Evolutionary conservation across 2,888 invertebrate species (phyloP).

Genomic region (Automeris io): DNA sequence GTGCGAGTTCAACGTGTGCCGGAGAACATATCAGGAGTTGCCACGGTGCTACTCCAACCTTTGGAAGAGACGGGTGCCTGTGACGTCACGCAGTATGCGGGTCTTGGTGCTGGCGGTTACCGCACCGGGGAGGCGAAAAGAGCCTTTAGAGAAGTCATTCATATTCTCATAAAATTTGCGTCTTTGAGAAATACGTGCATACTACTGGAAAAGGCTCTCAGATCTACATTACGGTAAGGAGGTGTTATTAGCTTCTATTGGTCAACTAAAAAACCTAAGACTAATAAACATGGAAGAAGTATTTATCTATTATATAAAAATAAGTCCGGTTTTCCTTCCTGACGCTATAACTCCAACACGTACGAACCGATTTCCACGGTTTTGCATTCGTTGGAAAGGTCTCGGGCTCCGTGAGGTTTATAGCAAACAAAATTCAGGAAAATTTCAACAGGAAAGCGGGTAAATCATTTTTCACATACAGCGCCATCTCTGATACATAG

Average conservation of each 20-base stretch:
- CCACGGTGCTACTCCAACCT: constrained; percentile 50
- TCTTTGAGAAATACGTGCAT: constrained; percentile 62
- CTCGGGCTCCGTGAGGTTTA: too few relatives aligned
- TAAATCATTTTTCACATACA: too few relatives aligned
- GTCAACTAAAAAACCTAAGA: too few relatives aligned
- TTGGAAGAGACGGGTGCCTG: constrained; percentile 49
- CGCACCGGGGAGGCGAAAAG: constrained; percentile 61
- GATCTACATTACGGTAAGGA: constrained; percentile 52
- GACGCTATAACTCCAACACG: too few relatives aligned
- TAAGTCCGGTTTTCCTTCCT: too few relatives aligned
- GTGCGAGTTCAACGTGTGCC: constrained; percentile 52
- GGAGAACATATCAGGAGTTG: constrained; percentile 64
- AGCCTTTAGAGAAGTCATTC: constrained; percentile 54
- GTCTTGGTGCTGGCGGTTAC: constrained; percentile 60
- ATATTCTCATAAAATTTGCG: constrained; percentile 67
- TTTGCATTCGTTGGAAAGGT: too few relatives aligned
- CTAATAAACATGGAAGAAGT: too few relatives aligned
- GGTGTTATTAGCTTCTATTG: background rate
- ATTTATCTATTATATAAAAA: too few relatives aligned
- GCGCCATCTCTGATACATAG: too few relatives aligned
- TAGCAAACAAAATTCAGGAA: too few relatives aligned
- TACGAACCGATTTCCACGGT: too few relatives aligned
- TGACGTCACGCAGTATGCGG: constrained; percentile 53
- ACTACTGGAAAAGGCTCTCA: constrained; percentile 51
- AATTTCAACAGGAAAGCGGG: too few relatives aligned